These are phyloP conservation scores for Pachydiplax longipennis DNA, from an alignment of 2,888 invertebrate genomes.

Conservation along the genomic window DNA sequence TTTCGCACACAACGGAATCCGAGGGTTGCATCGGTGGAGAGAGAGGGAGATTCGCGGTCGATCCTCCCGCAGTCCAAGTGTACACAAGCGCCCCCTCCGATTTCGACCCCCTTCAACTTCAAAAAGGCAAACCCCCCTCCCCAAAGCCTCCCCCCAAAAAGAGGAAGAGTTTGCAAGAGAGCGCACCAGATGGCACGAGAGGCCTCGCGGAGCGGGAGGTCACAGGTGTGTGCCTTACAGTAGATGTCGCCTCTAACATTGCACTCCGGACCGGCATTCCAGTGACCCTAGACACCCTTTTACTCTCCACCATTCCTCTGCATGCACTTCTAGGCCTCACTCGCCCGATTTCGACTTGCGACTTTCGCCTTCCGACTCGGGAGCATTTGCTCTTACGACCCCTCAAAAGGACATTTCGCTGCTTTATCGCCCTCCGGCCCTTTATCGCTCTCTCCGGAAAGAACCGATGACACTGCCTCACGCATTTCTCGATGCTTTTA, in stretches of 20 bases:
- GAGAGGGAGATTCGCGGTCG: no score
- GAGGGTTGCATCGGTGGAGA: no score
- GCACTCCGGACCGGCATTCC: not conserved
- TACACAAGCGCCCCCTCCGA: no score
- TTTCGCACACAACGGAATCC: no score
- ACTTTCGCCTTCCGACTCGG: no score
- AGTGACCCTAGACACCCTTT: not conserved
- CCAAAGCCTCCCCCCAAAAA: not conserved
- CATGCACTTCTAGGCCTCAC: not conserved
- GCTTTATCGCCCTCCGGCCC: not conserved
- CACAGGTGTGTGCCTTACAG: not conserved
- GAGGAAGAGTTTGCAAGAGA: not conserved
- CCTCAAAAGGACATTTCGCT: not conserved
- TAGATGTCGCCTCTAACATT: not conserved
- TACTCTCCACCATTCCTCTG: not conserved
- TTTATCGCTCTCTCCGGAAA: not conserved
- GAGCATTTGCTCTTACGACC: not conserved
- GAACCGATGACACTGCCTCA: not conserved
- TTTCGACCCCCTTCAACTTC: not conserved
- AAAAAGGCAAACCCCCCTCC: not conserved
- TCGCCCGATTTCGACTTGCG: not conserved
- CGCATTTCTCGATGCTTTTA: not conserved
- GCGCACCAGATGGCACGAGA: slow-evolving; percentile 19
- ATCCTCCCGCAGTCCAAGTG: no score
- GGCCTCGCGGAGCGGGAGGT: not conserved